Base-by-base conservation (phyloP, 2,888 invertebrate genomes). In the Synergus japonicus region DNA sequence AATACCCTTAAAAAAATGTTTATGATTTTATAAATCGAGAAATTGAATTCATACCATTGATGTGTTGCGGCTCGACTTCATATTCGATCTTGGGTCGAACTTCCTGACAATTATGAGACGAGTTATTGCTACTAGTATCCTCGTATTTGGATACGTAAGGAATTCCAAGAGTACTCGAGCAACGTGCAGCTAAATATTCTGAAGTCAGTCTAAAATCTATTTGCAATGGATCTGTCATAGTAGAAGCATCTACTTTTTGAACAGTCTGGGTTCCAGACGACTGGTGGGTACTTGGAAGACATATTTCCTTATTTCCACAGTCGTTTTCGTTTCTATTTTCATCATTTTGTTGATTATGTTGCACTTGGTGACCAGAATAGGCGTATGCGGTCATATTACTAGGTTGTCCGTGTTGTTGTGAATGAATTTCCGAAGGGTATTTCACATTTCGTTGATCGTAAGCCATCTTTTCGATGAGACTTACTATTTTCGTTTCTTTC, bases 191-290 rank as follows among this genome's bases (percentile, higher is more conserved):
- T 76, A 92, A 85, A 78, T 91, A 92, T 79, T 92, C 92, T 0
- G 92, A 90, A 5, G 91, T 92, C 22, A 91, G 83, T 84, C 89
- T 89, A 77, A 92, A 91, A 81, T 92, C 92, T 78, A 92, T 91
- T 78, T 90, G 90, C 76, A 92, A 79, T 0, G 92, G 92, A 86
- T 92, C 92, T 7, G 92, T 92, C 92, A 92, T 92, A 8, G 92
- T 92, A 0, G 92, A 90, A 2, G 90, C 92, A 77, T 92, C 92
- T 8, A 92, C 91, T 84, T 92, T 92, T 29, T 91, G 90, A 69
- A 90, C 85, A 0, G 90, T 90, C 76, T 92, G 91, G 0, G 90
- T 90, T 10, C 87, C 87, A 2, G 89, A 89, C 2, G 90, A 90
- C 69, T 91, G 89, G 37, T 88, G 88, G 12, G 87, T 84, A 67